Percentiles rank a stretch among this genome's conserved stretches.
Evolutionary conservation across 2,797 vertebrate species (phyloP).

Genomic region (Oophaga sylvatica): DNA sequence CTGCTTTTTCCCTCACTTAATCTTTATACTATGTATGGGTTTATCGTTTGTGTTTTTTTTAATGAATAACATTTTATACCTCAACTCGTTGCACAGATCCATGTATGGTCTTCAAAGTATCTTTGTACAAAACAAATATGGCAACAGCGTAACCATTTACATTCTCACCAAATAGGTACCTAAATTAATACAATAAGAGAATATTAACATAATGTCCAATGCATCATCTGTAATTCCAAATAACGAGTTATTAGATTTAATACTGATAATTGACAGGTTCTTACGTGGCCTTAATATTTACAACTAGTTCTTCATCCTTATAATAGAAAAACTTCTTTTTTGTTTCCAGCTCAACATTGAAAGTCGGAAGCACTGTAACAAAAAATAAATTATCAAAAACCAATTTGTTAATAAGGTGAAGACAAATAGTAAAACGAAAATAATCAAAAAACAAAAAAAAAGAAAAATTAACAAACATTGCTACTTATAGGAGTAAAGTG

Average conservation of each 20-base stretch:
- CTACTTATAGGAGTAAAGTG: no score
- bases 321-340: conserved; percentile 62
- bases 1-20: no score
- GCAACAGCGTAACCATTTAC: conserved; percentile 56
- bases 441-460: no score
- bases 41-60: no score
- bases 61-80: background rate
- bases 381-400: background rate
- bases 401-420: no score
- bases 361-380: conserved; percentile 61
- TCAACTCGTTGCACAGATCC: conserved; percentile 57
- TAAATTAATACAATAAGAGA: conserved; percentile 22
- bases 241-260: no score
- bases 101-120: conserved; percentile 35
- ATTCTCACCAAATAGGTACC: conserved; percentile 60
- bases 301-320: conserved; percentile 1
- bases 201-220: no score
- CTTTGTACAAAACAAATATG: conserved; percentile 55
- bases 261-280: background rate
- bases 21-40: no score
- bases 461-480: no score
- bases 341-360: conserved; percentile 61
- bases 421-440: no score
- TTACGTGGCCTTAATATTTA: conserved; percentile 61
- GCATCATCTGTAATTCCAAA: no score